phyloP scores from a whole-genome alignment of 2,797 vertebrate species.

The Botia almorhae region DNA sequence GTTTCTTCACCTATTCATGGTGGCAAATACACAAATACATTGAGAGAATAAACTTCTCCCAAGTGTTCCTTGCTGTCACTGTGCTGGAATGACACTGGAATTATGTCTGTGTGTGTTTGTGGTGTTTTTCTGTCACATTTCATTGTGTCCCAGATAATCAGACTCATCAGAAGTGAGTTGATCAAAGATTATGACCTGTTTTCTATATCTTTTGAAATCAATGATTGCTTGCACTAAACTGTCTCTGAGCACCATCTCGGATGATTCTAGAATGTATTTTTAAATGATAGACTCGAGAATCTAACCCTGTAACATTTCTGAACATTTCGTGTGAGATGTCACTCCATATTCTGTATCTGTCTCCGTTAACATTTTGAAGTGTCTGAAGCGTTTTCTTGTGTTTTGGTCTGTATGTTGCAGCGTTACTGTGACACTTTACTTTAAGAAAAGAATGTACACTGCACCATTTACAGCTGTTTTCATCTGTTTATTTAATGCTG shows the following conservation, averaged over 20 bases:
- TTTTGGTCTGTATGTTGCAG: neutral
- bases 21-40: neutral
- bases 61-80: conserved; percentile 7
- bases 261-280: conserved; percentile 27
- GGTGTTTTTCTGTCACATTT: neutral
- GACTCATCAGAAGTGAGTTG: neutral
- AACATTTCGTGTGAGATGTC: neutral
- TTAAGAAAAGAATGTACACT: conserved; percentile 60
- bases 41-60: neutral
- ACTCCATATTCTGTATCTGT: neutral
- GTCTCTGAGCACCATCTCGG: neutral
- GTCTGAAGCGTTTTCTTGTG: conserved; percentile 8
- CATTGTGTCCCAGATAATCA: neutral
- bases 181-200: neutral
- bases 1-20: neutral
- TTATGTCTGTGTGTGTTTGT: neutral
- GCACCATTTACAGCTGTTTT: conserved; percentile 72
- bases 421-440: conserved; percentile 13
- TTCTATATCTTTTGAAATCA: neutral
- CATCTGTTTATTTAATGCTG: conserved; percentile 68
- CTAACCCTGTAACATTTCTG: neutral
- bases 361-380: neutral
- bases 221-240: conserved; percentile 30
- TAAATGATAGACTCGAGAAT: neutral
- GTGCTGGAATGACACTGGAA: conserved; percentile 22